Evolutionary conservation across 2,113 vertebrate species (phyloP), one percentile per base, ranked within the genome.

Genomic region (Dolichallabes microphthalmus): DNA sequence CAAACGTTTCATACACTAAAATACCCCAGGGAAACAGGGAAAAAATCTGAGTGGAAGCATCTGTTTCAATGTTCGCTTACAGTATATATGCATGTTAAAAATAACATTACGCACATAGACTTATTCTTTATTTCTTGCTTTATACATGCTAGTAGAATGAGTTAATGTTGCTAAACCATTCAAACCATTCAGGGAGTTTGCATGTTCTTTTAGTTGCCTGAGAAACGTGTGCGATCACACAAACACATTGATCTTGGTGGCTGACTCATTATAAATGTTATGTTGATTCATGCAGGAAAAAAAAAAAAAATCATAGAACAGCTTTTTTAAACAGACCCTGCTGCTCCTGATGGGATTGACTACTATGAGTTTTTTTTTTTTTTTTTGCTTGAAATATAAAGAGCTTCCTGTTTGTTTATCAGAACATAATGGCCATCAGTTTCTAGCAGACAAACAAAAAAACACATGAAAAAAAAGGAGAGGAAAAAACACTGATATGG

Each of bases 381-480:
- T 45, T 45, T 45, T 45, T 45, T 45, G 87, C 87, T 90, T 88
- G 89, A 83, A 87, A 74, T 84, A 57, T 82, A 74, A 88, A 86
- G 45, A 88, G 85, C 58, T 73, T 55, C 74, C 53, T 87, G 90
- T 90, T 91, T 90, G 91, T 90, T 92, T 79, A 66, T 87, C 88
- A 91, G 83, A 88, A 90, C 86, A 82, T 86, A 83, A 90, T 89
- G 89, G 85, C 89, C 83, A 92, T 92, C 91, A 91, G 90, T 71
- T 94, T 76, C 90, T 90, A 85, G 87, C 89, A 92, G 86, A 86
- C 85, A 91, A 57, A 57, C 88, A 73, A 52, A 83, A 74, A 80
- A 32, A 69, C 57, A 14, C 45, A 64, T 52, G 13, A 64, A 80
- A 61, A 64, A 80, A 64, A 61, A 8, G 27, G n/a, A 50, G 7